Evolutionary conservation across 1,140 invertebrate genomes (phyloP).

Genomic region (Cyclargus thomasi): DNA sequence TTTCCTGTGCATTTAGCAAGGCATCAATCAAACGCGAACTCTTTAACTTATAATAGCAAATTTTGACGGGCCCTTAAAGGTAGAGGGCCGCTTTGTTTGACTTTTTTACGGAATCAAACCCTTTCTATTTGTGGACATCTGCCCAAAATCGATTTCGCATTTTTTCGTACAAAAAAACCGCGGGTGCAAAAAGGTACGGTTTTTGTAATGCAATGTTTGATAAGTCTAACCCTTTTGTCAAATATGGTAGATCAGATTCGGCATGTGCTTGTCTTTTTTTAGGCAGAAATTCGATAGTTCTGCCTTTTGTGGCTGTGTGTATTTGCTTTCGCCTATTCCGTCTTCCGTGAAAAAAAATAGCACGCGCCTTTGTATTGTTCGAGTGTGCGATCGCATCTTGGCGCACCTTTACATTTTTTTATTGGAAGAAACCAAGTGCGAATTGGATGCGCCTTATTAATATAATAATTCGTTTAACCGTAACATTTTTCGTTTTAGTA

Average conservation of each 20-base stretch:
- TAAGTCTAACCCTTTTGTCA: constrained; percentile 66
- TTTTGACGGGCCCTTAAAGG: constrained; percentile 66
- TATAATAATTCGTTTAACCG: background rate
- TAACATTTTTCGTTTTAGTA: background rate
- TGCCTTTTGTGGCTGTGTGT: constrained; percentile 60
- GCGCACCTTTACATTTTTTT: constrained; percentile 36
- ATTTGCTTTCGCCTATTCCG: constrained; percentile 61
- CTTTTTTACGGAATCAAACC: constrained; percentile 69
- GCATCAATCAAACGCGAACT: constrained; percentile 34
- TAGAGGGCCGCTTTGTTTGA: constrained; percentile 52
- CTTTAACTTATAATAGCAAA: constrained; percentile 55
- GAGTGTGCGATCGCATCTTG: constrained; percentile 35
- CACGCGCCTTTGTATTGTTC: constrained; percentile 55
- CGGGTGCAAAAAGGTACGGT: constrained; percentile 59
- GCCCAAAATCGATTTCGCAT: constrained; percentile 71
- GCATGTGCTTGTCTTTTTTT: constrained; percentile 66
- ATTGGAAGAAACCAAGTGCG: constrained; percentile 7
- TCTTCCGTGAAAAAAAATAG: constrained; percentile 67
- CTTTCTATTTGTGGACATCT: constrained; percentile 71
- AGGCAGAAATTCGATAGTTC: constrained; percentile 65
- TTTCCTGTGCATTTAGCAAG: constrained; percentile 7
- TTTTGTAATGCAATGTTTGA: constrained; percentile 55
- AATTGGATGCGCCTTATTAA: background rate
- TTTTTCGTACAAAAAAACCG: constrained; percentile 54
- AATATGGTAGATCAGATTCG: constrained; percentile 68